Base-by-base conservation (phyloP, 2,113 vertebrate genomes). In the Microtus montanus region DNA sequence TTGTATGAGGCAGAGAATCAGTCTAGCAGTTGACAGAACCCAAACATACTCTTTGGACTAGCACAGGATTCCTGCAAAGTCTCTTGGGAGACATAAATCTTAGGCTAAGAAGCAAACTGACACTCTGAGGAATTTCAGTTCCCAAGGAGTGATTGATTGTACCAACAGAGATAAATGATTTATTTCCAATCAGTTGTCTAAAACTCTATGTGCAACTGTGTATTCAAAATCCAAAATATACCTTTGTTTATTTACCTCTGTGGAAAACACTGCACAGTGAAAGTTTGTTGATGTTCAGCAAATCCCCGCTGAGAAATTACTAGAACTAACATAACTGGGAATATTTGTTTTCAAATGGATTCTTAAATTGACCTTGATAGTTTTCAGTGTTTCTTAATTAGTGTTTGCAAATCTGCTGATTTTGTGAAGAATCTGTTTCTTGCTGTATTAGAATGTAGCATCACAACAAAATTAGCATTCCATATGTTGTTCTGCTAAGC, bases 401-500 rank as follows among this genome's bases (percentile, higher is more conserved):
- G 96, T 97, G 97, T 97, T 97, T 97, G 95, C 95, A 97, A 96
- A 97, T 97, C 97, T 97, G 97, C 97, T 97, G 95, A 97, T 97
- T 97, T 97, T 95, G 96, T 20, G 33, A 80, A 97, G 95, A 98
- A 95, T 94, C 77, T 92, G 95, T 7, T 93, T 96, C 94, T 97
- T 95, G 79, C 97, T 92, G 73, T 94, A 91, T 97, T 97, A 97
- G 96, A 90, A 88, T 85, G 93, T 73, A 97, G 94, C 89, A 95
- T 97, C 86, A 96, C 93, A 98, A 96, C 86, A 97, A 97, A 97
- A 97, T 97, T 97, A 97, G 97, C 96, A 97, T 97, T 97, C 97
- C 97, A 97, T 97, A 97, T 97, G 97, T 97, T 97, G 97, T 97
- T 97, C 97, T 96, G 95, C 97, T 97, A 96, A 97, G 96, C 97